These are phyloP conservation scores for Encarsia formosa DNA, from an alignment of 2,888 invertebrate species.

Conservation along the genomic window DNA sequence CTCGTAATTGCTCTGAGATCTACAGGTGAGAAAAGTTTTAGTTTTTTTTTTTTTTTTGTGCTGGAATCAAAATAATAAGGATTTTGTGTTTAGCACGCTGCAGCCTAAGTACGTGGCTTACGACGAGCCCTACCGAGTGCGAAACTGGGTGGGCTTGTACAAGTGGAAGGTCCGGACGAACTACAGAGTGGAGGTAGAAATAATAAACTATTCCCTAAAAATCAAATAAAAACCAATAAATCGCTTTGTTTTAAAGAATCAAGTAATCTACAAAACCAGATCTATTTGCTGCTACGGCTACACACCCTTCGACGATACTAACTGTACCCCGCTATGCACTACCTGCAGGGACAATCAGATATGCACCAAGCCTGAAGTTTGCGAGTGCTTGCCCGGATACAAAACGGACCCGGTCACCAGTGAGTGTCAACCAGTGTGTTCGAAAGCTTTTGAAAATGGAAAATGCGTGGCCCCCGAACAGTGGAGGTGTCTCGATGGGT, in stretches of 20 bases:
- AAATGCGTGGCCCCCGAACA: constrained; percentile 50
- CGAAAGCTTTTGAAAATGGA: constrained; percentile 50
- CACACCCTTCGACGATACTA: constrained; percentile 17
- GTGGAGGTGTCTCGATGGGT: constrained; percentile 50
- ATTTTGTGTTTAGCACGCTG: constrained; percentile 12
- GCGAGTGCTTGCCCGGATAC: constrained; percentile 42
- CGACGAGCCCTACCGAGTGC: constrained; percentile 25
- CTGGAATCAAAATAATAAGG: background rate
- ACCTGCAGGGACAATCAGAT: constrained; percentile 45
- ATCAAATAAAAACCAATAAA: background rate
- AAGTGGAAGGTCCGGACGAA: constrained; percentile 24
- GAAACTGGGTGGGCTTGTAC: constrained; percentile 10
- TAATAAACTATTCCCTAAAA: background rate
- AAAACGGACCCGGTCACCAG: background rate
- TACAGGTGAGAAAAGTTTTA: constrained; percentile 23
- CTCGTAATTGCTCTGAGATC: constrained; percentile 10
- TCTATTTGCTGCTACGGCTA: constrained; percentile 33
- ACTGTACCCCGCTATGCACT: constrained; percentile 39
- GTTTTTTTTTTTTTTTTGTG: no score
- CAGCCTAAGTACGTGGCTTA: constrained; percentile 29
- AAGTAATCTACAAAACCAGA: constrained; percentile 2
- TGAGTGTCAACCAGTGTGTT: constrained; percentile 43
- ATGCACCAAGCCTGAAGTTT: constrained; percentile 47
- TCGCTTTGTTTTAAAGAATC: constrained; percentile 20
- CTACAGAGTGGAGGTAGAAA: constrained; percentile 28